Evolutionary conservation across 2,888 invertebrate genomes (phyloP).

Genomic region (Melieria picta): DNA sequence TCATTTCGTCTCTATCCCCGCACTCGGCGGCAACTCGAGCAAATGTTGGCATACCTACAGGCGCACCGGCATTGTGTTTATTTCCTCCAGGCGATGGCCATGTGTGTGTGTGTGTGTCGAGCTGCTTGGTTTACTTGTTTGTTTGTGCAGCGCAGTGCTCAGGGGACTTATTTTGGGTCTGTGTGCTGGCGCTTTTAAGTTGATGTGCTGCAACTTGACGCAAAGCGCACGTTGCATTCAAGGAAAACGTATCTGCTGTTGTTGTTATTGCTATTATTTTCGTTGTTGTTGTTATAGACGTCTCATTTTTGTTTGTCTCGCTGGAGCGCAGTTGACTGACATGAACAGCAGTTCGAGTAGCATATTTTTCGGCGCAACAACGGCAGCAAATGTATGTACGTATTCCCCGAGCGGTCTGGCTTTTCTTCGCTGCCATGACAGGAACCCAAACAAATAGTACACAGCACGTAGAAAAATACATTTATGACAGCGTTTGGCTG

Average conservation of each 20-base stretch:
- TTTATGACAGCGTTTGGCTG: background rate
- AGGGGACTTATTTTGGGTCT: constrained; percentile 18
- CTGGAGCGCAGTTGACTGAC: background rate
- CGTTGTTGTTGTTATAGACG: background rate
- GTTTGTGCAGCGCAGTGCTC: constrained; percentile 10
- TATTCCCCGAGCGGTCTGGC: too few species aligned
- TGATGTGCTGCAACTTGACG: constrained; percentile 31
- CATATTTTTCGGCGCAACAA: constrained; percentile 2
- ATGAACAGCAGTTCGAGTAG: constrained; percentile 10
- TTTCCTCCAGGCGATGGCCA: background rate
- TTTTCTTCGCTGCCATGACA: too few species aligned
- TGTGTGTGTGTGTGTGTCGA: background rate
- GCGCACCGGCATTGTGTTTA: background rate
- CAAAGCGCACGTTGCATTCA: constrained; percentile 28
- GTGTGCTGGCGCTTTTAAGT: constrained; percentile 25
- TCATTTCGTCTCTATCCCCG: background rate
- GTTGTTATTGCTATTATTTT: background rate
- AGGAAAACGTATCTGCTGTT: background rate
- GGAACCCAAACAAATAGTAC: too few species aligned
- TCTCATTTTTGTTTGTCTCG: background rate
- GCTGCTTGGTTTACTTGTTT: constrained; percentile 5
- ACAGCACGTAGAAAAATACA: background rate
- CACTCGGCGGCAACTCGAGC: background rate
- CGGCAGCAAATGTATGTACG: background rate
- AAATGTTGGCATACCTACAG: background rate